Evolutionary conservation across 1,140 invertebrate genomes (phyloP), one percentile per base, ranked within the genome.

Genomic region (Danaus plexippus): DNA sequence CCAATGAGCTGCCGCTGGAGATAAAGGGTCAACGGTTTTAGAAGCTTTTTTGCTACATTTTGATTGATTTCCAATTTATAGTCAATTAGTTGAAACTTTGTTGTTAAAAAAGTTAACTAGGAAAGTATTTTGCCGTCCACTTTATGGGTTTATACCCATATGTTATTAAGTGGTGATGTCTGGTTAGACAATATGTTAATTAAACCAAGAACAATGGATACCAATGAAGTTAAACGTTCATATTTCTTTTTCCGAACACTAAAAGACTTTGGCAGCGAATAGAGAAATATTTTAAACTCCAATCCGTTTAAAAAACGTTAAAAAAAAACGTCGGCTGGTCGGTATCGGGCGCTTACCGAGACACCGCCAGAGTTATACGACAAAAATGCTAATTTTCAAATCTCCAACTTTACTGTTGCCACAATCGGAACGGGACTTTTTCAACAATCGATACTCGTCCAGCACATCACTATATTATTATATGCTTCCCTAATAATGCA

Each of bases 301-400:
- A 73, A 82, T 80, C 73, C 73, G 72, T 66, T 74, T 73, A 65
- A 71, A 76, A 83, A 85, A 71, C 64, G 65, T 57, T 52, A 66
- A 73, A 81, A 15, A 15, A 84, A 80, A 71, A 66, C 61, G 68
- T 69, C 63, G 69, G 66, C 71, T 66, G 64, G 66, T 64, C 73
- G 71, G 78, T 84, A 84, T 84, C 82, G 71, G 70, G 68, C 67
- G 76, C 75, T 76, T 71, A 76, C 75, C 69, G 77, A 77, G 79
- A 82, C 79, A 85, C 76, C 76, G 66, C 71, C 73, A 84, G 79
- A 86, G 80, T 86, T 86, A 86, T 86, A 77, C 77, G 80, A 78
- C 80, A 86, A 86, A 86, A 84, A 86, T 86, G 83, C 80, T 81
- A 86, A 86, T 86, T 83, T 75, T 77, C 77, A 82, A 81, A 86